Evolutionary conservation across 1,140 invertebrate species (phyloP).

Genomic region (Ooceraea biroi): DNA sequence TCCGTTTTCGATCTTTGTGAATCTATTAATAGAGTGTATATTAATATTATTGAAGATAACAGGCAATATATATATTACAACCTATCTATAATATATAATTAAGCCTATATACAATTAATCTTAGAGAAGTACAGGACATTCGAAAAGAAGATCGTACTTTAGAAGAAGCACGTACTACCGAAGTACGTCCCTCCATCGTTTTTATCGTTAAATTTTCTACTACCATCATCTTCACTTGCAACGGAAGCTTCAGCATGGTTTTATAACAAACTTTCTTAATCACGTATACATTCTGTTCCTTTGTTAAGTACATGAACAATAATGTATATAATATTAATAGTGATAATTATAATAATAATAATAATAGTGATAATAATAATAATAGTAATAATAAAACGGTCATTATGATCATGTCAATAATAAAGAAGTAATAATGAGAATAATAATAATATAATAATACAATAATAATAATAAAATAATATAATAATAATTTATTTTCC

Average conservation of each 20-base stretch:
- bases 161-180: too few relatives aligned
- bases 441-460: constrained; percentile 79
- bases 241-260: constrained; percentile 38
- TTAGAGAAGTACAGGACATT: constrained; percentile 75
- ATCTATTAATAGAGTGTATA: constrained; percentile 79
- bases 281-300: constrained; percentile 25
- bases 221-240: constrained; percentile 2
- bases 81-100: constrained; percentile 60
- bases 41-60: constrained; percentile 84
- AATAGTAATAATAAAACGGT: constrained; percentile 78
- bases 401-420: constrained; percentile 75
- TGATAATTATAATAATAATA: constrained; percentile 80
- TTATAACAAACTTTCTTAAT: constrained; percentile 54
- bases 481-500: constrained; percentile 78
- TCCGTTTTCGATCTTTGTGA: constrained; percentile 75
- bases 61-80: constrained; percentile 84
- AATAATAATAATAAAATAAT: constrained; percentile 75
- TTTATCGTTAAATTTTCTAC: neutral
- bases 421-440: constrained; percentile 71
- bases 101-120: constrained; percentile 69
- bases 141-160: constrained; percentile 34
- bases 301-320: constrained; percentile 75
- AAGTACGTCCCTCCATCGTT: constrained; percentile 4
- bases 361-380: constrained; percentile 75
- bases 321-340: constrained; percentile 72